Evolutionary conservation across 2,797 vertebrate genomes (phyloP).

Genomic region (Cottoperca gobio): DNA sequence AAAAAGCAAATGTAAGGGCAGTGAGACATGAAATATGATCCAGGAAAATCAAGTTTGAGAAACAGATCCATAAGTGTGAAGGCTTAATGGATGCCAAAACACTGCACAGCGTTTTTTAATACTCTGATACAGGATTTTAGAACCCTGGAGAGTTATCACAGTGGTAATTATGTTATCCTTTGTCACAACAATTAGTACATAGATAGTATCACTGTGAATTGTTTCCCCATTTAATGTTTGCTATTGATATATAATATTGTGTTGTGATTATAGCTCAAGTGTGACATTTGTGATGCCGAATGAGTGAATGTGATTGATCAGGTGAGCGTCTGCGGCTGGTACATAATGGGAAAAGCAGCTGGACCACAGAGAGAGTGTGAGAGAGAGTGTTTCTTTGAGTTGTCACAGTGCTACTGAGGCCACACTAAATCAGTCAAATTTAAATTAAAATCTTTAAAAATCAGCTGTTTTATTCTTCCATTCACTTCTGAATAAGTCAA

Average conservation of each 20-base stretch:
- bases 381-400: constrained; percentile 31
- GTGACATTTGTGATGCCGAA: constrained; percentile 9
- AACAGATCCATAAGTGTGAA: constrained; percentile 2
- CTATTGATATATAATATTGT: background rate
- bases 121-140: background rate
- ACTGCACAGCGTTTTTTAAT: background rate
- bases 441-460: background rate
- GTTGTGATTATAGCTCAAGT: background rate
- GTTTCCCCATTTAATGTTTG: background rate
- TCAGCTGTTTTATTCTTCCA: background rate
- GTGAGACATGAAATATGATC: constrained; percentile 14
- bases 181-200: background rate
- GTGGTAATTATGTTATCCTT: background rate
- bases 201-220: background rate
- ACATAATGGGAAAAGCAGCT: constrained; percentile 49
- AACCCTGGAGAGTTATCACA: background rate
- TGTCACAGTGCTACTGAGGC: constrained; percentile 13
- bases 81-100: constrained; percentile 6
- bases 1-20: no score
- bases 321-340: constrained; percentile 18
- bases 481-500: background rate
- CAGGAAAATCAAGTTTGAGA: constrained; percentile 27
- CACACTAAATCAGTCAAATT: constrained; percentile 7
- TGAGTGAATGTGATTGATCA: constrained; percentile 34
- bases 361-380: constrained; percentile 39